Conservation (phyloP, 2,113 vertebrate genomes). For the Hippocampus comes region DNA sequence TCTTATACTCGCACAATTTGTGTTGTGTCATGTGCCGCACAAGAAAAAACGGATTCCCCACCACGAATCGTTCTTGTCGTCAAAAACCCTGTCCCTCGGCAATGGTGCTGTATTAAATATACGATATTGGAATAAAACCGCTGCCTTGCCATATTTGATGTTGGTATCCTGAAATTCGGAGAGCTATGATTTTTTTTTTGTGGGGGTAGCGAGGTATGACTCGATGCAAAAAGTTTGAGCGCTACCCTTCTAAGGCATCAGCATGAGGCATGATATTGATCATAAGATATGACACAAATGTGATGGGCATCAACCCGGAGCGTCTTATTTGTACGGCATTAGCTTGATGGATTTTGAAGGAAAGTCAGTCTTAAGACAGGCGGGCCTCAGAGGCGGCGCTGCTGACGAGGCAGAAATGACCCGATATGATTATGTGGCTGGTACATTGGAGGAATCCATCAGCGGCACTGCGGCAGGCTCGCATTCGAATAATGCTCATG, state of each 20-base stretch:
- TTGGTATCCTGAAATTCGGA: too few relatives aligned
- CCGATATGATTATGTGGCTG: constrained; percentile 71
- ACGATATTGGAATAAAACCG: too few relatives aligned
- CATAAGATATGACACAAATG: constrained; percentile 26
- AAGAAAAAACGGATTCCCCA: too few relatives aligned
- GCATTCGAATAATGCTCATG: constrained; percentile 59
- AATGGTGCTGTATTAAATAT: too few relatives aligned
- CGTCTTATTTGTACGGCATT: not conserved
- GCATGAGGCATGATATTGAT: not conserved
- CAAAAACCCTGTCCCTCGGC: too few relatives aligned
- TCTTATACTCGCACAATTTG: too few relatives aligned
- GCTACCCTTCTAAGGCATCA: not conserved
- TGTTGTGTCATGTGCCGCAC: too few relatives aligned
- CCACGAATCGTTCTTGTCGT: too few relatives aligned
- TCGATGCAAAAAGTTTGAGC: not conserved
- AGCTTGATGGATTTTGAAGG: not conserved
- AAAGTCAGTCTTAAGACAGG: constrained; percentile 34
- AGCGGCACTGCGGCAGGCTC: constrained; percentile 54
- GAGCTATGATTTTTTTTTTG: too few relatives aligned
- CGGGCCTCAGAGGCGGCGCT: constrained; percentile 42
- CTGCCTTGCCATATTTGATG: too few relatives aligned
- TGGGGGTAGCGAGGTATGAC: too few relatives aligned
- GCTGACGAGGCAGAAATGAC: constrained; percentile 72
- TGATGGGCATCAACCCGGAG: not conserved
- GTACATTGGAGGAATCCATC: constrained; percentile 68